Conservation (phyloP, 2,888 invertebrate species). For the Diarsia rubi region DNA sequence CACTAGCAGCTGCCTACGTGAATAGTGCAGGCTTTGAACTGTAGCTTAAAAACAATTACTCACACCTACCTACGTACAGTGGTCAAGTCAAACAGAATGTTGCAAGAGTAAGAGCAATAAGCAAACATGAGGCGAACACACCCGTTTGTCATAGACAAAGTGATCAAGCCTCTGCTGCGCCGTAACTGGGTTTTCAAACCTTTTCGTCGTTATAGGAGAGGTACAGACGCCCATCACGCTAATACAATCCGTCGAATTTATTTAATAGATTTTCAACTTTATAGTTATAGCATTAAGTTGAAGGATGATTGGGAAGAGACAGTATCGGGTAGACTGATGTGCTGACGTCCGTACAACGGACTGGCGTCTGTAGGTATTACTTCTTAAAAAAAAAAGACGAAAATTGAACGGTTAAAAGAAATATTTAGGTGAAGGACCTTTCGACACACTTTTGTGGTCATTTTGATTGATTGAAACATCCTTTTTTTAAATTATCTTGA, state of each 20-base stretch:
- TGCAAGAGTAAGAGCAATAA: conserved; percentile 32
- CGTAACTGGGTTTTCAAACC: not conserved
- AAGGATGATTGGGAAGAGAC: no score
- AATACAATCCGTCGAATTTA: no score
- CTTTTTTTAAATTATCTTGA: not conserved
- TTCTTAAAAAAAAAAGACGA: not conserved
- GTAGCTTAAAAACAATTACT: conserved; percentile 52
- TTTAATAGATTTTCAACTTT: no score
- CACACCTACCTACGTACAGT: conserved; percentile 50
- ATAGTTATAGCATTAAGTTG: no score
- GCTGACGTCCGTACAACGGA: no score
- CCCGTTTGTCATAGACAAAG: conserved; percentile 27
- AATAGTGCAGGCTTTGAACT: conserved; percentile 39
- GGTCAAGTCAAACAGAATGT: conserved; percentile 57
- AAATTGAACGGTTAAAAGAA: not conserved
- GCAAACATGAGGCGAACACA: conserved; percentile 17
- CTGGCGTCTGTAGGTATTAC: not conserved
- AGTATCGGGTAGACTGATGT: no score
- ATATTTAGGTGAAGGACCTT: not conserved
- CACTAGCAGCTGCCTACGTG: conserved; percentile 43
- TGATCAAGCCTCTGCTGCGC: conserved; percentile 4
- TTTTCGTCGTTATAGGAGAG: not conserved
- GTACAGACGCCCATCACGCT: not conserved
- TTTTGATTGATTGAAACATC: not conserved
- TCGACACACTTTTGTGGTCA: not conserved